Percentiles rank a stretch among this genome's conserved stretches.
Evolutionary conservation across 2,888 invertebrate genomes (phyloP).

Genomic region (Incurvaria masculella): DNA sequence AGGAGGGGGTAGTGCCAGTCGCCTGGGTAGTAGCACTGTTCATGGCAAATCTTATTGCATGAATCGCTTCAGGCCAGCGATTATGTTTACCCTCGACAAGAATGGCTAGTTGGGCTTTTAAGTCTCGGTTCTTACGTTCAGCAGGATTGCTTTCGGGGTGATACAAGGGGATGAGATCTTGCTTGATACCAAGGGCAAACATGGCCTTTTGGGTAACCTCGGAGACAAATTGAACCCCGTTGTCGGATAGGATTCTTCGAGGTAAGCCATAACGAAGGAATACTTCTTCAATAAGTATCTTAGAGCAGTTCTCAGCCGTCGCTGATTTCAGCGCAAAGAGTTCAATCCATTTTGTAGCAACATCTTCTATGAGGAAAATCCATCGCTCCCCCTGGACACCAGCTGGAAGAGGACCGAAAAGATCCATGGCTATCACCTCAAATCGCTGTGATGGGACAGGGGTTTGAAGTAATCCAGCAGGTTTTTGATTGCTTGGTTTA

Average conservation of each 20-base stretch:
- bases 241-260: slow-evolving; percentile 24
- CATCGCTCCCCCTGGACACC: slow-evolving; percentile 9
- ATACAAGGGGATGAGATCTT: slow-evolving; percentile 21
- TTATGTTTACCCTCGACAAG: slow-evolving; percentile 8
- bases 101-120: slow-evolving; percentile 16
- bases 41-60: slow-evolving; percentile 12
- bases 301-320: slow-evolving; percentile 19
- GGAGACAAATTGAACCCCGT: slow-evolving; percentile 26
- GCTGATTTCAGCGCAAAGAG: slow-evolving; percentile 17
- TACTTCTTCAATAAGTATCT: slow-evolving; percentile 21
- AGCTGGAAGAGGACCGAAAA: slow-evolving; percentile 20
- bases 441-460: slow-evolving; percentile 8
- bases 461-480: slow-evolving; percentile 13
- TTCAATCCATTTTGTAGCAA: slow-evolving; percentile 18
- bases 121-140: slow-evolving; percentile 20
- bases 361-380: slow-evolving; percentile 19
- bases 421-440: slow-evolving; percentile 18
- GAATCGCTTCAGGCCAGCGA: slow-evolving; percentile 9
- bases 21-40: slow-evolving; percentile 7
- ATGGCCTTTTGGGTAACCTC: slow-evolving; percentile 23
- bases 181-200: slow-evolving; percentile 18
- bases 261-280: slow-evolving; percentile 25
- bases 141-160: slow-evolving; percentile 24
- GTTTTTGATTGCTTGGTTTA: slow-evolving; percentile 13
- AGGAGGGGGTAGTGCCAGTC: slow-evolving; percentile 11